These are phyloP conservation scores for Merluccius polli DNA, from an alignment of 2,797 vertebrate species.

Conservation along the genomic window DNA sequence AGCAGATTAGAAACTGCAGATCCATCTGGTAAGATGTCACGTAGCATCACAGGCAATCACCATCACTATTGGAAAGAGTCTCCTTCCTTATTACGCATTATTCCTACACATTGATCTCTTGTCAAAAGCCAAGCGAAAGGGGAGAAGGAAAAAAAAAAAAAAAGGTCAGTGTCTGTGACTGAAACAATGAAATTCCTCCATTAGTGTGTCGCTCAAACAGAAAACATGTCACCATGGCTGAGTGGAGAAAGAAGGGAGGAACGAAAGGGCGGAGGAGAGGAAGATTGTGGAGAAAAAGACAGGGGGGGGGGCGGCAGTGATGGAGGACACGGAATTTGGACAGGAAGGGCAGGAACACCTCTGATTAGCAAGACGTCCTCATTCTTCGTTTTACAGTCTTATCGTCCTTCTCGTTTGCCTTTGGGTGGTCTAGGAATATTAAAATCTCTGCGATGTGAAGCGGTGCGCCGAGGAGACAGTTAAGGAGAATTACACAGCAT, in stretches of 20 bases:
- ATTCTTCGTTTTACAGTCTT: not conserved
- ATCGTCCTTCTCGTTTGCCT: not conserved
- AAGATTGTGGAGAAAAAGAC: no score
- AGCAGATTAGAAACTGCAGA: not conserved
- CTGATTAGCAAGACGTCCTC: not conserved
- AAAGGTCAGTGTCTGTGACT: not conserved
- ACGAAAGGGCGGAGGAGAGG: no score
- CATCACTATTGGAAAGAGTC: not conserved
- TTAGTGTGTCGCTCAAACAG: not conserved
- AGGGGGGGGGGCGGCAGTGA: no score
- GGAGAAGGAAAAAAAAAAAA: not conserved
- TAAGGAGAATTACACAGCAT: no score
- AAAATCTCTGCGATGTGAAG: not conserved
- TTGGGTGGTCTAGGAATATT: not conserved
- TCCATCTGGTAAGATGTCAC: no score
- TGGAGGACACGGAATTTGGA: no score
- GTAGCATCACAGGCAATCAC: not conserved
- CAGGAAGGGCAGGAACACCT: not conserved
- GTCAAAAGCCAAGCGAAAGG: no score
- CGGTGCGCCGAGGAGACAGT: not conserved
- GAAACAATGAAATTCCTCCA: not conserved
- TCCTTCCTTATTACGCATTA: not conserved
- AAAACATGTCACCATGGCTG: not conserved
- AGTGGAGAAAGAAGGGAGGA: not conserved
- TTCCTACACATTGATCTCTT: not conserved